A percentile compares a stretch with the other conserved stretches of the same genome.
These are phyloP conservation scores for Cryptoprocta ferox DNA, from an alignment of 2,797 vertebrate genomes.

Conservation along the genomic window DNA sequence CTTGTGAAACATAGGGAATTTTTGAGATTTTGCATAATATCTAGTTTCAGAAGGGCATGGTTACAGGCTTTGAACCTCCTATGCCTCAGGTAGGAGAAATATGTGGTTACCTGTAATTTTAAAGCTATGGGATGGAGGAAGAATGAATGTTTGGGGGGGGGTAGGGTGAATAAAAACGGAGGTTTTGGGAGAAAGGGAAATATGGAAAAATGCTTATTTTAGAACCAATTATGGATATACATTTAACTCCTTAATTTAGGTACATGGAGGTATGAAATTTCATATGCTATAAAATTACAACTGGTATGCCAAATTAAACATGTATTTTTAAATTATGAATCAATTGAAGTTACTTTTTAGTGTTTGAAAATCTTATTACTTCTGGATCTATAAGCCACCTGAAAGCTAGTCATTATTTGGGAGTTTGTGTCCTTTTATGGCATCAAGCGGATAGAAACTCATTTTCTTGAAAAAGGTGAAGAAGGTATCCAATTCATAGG, in stretches of 20 bases:
- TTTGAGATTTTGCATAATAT: background rate
- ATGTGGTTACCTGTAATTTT: background rate
- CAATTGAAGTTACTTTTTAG: background rate
- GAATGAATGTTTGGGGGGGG: background rate
- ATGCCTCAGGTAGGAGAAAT: background rate
- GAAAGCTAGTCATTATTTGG: background rate
- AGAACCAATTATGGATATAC: background rate
- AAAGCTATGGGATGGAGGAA: background rate
- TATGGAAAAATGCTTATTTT: background rate
- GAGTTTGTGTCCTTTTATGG: background rate
- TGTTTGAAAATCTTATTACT: background rate
- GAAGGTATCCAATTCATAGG: background rate
- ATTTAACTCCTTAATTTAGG: slow-evolving; percentile 35
- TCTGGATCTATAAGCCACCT: background rate
- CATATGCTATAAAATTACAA: slow-evolving; percentile 37
- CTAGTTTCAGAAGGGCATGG: background rate
- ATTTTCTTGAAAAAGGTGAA: background rate
- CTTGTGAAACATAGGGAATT: background rate
- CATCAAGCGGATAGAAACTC: background rate
- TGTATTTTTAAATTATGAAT: background rate
- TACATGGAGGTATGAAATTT: slow-evolving; percentile 31
- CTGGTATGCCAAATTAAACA: background rate
- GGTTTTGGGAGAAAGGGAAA: background rate
- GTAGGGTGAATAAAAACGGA: background rate
- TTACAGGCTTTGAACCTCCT: background rate